Conservation (phyloP, 2,113 vertebrate genomes). For the Chionis minor region DNA sequence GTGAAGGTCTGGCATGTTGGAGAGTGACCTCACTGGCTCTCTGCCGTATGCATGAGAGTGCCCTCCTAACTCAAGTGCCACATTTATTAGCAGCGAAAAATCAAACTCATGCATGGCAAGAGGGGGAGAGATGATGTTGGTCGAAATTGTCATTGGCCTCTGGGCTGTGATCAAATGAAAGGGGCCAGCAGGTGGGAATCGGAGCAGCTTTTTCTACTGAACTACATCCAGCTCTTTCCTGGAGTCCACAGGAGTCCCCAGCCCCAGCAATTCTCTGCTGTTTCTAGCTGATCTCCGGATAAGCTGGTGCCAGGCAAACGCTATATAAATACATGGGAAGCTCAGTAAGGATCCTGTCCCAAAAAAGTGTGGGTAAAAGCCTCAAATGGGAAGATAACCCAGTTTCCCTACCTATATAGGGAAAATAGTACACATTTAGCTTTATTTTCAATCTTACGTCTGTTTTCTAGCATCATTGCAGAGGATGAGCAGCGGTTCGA, state of each 20-base stretch:
- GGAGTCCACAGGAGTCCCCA: rapidly evolving
- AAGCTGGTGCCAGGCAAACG: background rate
- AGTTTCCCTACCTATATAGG: background rate
- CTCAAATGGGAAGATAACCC: background rate
- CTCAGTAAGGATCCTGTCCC: background rate
- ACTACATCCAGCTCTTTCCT: background rate
- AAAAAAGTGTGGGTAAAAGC: background rate
- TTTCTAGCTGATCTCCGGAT: background rate
- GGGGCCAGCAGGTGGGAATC: background rate
- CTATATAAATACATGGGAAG: background rate
- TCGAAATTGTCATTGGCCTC: background rate
- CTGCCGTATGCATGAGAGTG: background rate
- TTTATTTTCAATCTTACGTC: rapidly evolving
- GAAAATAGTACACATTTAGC: background rate
- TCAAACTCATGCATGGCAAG: rapidly evolving
- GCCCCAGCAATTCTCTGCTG: background rate
- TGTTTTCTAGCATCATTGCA: background rate
- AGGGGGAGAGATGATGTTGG: background rate
- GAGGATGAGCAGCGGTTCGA: background rate
- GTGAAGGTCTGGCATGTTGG: background rate
- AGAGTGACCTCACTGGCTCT: background rate
- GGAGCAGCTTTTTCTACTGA: background rate
- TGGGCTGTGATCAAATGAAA: background rate
- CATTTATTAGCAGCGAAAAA: background rate
- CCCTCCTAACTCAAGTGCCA: background rate